Evolutionary conservation across 2,797 vertebrate genomes (phyloP).

Genomic region (Phalanger gymnotis): DNA sequence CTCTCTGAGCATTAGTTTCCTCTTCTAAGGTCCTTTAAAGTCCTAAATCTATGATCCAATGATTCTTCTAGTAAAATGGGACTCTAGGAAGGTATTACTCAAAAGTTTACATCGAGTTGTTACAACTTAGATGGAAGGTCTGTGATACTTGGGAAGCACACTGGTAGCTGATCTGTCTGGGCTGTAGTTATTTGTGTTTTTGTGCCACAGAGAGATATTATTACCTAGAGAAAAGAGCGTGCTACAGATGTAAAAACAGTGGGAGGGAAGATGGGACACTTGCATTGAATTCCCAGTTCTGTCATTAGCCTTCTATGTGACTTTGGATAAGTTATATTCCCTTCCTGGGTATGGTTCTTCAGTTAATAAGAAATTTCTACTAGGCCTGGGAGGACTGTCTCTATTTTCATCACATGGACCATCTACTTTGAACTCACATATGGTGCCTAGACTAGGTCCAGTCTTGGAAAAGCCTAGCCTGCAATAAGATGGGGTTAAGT

Average conservation of each 20-base stretch:
- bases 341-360: background rate
- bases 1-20: background rate
- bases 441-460: background rate
- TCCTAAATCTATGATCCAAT: background rate
- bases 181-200: background rate
- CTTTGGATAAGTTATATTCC: background rate
- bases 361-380: background rate
- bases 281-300: background rate
- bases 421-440: background rate
- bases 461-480: background rate
- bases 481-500: background rate
- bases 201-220: background rate
- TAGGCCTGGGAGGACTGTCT: background rate
- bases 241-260: background rate
- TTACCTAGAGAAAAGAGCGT: background rate
- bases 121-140: background rate
- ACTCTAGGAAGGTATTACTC: background rate
- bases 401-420: background rate
- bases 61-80: background rate
- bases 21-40: background rate
- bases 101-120: background rate
- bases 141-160: background rate
- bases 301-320: background rate
- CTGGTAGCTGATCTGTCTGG: background rate
- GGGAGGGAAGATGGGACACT: background rate